phyloP scores from a whole-genome alignment of 2,888 invertebrate species.

The Cataglyphis rosenhaueri region DNA sequence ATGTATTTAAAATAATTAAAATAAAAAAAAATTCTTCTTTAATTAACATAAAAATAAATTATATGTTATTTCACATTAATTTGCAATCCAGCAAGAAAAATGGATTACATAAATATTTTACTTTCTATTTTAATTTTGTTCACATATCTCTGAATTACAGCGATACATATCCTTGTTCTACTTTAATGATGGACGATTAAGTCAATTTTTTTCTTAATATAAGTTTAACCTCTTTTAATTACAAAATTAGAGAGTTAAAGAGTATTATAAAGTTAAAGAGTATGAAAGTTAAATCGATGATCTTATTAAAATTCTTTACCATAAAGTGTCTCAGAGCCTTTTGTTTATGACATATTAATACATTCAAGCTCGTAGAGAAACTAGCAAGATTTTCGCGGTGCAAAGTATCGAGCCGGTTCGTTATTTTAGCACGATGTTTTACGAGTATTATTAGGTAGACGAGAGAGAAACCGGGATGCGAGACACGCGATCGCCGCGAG shows the following conservation, averaged over 20 bases:
- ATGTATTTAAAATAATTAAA: not conserved
- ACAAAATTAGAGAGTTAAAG: not conserved
- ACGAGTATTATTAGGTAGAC: constrained; percentile 44
- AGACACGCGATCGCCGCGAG: constrained; percentile 49
- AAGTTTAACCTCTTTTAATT: not conserved
- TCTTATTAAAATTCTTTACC: not conserved
- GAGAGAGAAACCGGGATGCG: constrained; percentile 31
- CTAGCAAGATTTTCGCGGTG: constrained; percentile 9
- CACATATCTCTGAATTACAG: not conserved
- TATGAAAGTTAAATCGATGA: not conserved
- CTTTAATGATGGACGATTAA: not conserved
- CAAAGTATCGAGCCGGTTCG: constrained; percentile 29
- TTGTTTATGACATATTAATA: not conserved
- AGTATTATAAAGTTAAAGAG: not conserved
- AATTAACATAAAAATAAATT: not conserved
- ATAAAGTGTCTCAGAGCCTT: not conserved
- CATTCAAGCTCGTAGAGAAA: not conserved
- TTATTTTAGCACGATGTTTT: constrained; percentile 24
- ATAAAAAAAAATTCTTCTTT: not conserved
- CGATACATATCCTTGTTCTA: not conserved
- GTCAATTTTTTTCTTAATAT: not conserved
- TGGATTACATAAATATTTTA: not conserved
- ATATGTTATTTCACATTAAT: not conserved
- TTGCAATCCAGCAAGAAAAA: not conserved
- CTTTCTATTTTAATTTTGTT: not conserved